phyloP scores from a whole-genome alignment of 2,113 vertebrate species.

The Malaclemys terrapin region DNA sequence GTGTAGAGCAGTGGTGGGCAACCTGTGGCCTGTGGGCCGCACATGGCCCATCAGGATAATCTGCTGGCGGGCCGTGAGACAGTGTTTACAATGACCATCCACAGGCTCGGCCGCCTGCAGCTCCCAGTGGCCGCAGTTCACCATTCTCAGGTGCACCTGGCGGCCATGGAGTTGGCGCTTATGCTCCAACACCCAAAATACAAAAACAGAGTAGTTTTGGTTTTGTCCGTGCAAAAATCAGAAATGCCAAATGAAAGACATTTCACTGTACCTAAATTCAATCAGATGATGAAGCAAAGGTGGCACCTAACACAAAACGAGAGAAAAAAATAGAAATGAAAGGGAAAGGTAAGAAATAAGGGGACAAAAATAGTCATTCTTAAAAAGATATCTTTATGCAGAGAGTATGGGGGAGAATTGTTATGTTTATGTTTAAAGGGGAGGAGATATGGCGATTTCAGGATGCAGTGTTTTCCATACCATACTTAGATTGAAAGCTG shows the following conservation, averaged over 20 bases:
- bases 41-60: too few relatives aligned
- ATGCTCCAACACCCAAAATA: neutral
- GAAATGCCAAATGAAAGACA: neutral
- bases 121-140: too few relatives aligned
- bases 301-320: neutral
- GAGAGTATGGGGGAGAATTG: rapidly evolving
- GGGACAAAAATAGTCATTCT: neutral
- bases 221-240: neutral
- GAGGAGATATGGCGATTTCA: neutral
- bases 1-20: too few relatives aligned
- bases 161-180: too few relatives aligned
- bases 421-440: neutral
- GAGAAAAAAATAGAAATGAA: neutral
- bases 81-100: too few relatives aligned
- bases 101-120: too few relatives aligned
- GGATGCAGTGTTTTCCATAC: neutral
- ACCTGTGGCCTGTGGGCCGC: too few relatives aligned
- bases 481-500: neutral
- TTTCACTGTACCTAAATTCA: neutral
- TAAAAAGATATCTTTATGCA: neutral
- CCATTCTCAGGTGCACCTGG: too few relatives aligned
- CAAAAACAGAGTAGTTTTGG: neutral
- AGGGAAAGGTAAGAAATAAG: neutral
- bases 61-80: too few relatives aligned
- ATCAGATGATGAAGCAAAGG: neutral